Evolutionary conservation across 1,140 invertebrate species (phyloP), one percentile per base, ranked within the genome.

Genomic region (Asbolus verrucosus): DNA sequence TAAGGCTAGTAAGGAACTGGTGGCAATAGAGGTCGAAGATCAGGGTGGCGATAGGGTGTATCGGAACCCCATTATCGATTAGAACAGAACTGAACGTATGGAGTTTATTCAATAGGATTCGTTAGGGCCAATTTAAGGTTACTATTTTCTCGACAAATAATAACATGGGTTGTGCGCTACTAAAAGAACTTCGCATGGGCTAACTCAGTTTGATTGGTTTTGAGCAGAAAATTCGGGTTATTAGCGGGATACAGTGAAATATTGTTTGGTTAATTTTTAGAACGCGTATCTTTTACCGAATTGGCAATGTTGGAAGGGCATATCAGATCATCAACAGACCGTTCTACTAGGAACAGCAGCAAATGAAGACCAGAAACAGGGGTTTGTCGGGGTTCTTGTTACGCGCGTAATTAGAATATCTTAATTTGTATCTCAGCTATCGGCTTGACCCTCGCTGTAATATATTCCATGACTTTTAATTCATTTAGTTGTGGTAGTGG

Each of bases 371-470:
- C 30, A 63, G 61, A 63, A 61, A 41, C 33, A 24, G 61, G 33
- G 61, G 61, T 38, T 41, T 67, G 63, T 66, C 50, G 38, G 75
- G 73, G 75, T 75, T 75, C 73, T 75, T 73, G 71, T 67, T 68
- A 72, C 63, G 60, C 66, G 38, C 66, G 60, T 73, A 76, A 77
- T 77, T 77, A 78, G 74, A 77, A 78, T 77, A 77, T 77, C 77
- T 77, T 77, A 78, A 78, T 78, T 78, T 76, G 77, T 78, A 78
- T 78, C 77, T 69, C 70, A 71, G 69, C 65, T 72, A 74, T 74
- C 73, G 66, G 73, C 72, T 74, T 76, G 75, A 76, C 74, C 72
- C 72, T 71, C 60, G 54, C 61, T 66, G 61, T 75, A 76, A 76
- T 74, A 65, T 72, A 77, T 76, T 77, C 74, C 59, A 73, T 70